Evolutionary conservation across 1,140 invertebrate species (phyloP).

Genomic region (Drosophila erecta): DNA sequence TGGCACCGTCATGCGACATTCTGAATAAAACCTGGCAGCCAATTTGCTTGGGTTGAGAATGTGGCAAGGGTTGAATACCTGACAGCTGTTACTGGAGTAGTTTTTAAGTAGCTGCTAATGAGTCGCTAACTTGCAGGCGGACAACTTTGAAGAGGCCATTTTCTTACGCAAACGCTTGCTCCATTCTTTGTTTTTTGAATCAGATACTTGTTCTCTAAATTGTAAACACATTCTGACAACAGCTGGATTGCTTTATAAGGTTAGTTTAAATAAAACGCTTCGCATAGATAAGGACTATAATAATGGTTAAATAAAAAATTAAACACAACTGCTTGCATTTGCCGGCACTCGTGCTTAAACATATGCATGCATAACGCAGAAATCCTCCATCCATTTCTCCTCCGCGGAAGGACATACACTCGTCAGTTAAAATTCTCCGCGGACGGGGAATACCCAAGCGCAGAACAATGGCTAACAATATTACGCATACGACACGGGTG

Average conservation of each 20-base stretch:
- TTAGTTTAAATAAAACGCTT: background rate
- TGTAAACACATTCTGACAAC: background rate
- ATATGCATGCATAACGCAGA: constrained; percentile 30
- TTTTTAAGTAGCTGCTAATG: constrained; percentile 80
- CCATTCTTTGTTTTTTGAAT: constrained; percentile 3
- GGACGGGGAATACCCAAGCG: constrained; percentile 17
- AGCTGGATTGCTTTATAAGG: background rate
- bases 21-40: constrained; percentile 41
- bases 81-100: constrained; percentile 77
- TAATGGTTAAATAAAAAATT: no score
- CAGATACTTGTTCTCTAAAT: background rate
- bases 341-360: constrained; percentile 29
- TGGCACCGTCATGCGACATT: constrained; percentile 71
- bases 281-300: no score
- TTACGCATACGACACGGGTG: constrained; percentile 63
- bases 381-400: constrained; percentile 12
- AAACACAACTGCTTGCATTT: constrained; percentile 29
- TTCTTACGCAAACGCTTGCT: constrained; percentile 9
- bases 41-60: constrained; percentile 1
- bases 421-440: constrained; percentile 23
- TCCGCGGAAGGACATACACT: constrained; percentile 21
- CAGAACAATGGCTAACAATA: constrained; percentile 65
- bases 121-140: constrained; percentile 54
- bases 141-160: constrained; percentile 40
- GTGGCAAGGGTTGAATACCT: constrained; percentile 33